Evolutionary conservation across 2,888 invertebrate species (phyloP).

Genomic region (Ormyrus labotus): DNA sequence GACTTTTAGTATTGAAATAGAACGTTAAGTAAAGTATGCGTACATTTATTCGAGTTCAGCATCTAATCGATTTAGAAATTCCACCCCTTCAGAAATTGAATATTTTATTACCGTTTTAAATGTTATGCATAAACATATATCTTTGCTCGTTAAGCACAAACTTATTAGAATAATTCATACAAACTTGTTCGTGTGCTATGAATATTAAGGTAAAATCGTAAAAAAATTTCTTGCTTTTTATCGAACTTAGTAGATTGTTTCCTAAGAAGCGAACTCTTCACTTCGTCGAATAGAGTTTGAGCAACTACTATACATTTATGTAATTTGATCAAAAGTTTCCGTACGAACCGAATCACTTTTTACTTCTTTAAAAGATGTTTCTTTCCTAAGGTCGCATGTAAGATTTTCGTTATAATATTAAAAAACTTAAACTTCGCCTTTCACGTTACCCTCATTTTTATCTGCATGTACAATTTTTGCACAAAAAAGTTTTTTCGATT

Average conservation of each 20-base stretch:
- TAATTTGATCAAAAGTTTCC: constrained; percentile 40
- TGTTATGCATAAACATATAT: too few relatives aligned
- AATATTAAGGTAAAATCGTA: constrained; percentile 5
- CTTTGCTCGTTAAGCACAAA: too few relatives aligned
- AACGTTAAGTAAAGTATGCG: too few relatives aligned
- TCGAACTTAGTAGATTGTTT: constrained; percentile 22
- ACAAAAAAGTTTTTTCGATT: too few relatives aligned
- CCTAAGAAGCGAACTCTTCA: background rate
- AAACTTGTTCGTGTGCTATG: background rate
- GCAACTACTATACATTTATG: background rate
- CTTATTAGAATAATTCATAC: too few relatives aligned
- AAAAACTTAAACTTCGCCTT: background rate
- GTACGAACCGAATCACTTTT: background rate
- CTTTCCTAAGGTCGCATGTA: background rate
- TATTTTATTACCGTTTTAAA: too few relatives aligned
- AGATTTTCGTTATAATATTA: constrained; percentile 31
- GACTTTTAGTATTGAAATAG: too few relatives aligned
- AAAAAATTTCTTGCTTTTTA: constrained; percentile 25
- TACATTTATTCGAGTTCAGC: too few relatives aligned
- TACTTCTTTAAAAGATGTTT: constrained; percentile 6
- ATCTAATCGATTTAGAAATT: too few relatives aligned
- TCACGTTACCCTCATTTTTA: too few relatives aligned
- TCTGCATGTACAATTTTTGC: too few relatives aligned
- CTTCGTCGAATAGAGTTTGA: background rate
- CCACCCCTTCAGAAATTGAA: too few relatives aligned